Conservation (phyloP, 2,888 invertebrate species). For the Parochlus steinenii region DNA sequence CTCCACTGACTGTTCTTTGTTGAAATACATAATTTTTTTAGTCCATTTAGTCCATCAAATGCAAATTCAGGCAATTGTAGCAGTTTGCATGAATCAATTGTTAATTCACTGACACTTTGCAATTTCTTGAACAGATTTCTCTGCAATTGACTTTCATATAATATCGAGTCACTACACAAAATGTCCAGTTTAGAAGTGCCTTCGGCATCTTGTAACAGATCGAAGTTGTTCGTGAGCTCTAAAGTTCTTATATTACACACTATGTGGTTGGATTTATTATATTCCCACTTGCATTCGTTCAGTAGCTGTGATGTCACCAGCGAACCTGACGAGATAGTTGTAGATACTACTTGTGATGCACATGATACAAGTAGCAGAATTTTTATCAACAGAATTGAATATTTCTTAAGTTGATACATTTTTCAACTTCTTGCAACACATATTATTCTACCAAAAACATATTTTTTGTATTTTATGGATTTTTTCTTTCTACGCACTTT, state of each 20-base stretch:
- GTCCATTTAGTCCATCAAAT: slow-evolving; percentile 61
- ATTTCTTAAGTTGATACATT: no score
- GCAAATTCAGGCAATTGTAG: slow-evolving; percentile 56
- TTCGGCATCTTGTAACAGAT: slow-evolving; percentile 35
- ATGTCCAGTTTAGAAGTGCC: slow-evolving; percentile 56
- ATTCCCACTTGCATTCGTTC: slow-evolving; percentile 12
- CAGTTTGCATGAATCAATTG: slow-evolving; percentile 65
- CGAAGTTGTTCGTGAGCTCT: slow-evolving; percentile 4
- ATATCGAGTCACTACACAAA: slow-evolving; percentile 61
- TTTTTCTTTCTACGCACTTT: no score
- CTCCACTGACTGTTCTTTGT: slow-evolving; percentile 72
- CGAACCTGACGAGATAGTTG: no score
- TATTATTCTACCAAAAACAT: no score
- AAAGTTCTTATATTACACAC: slow-evolving; percentile 8
- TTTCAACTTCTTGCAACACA: no score
- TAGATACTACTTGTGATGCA: no score
- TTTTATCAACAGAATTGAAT: no score
- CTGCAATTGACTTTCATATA: slow-evolving; percentile 54
- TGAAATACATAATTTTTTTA: slow-evolving; percentile 48
- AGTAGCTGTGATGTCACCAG: neutral
- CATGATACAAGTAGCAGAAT: no score
- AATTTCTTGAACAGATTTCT: slow-evolving; percentile 51
- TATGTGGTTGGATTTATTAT: slow-evolving; percentile 10
- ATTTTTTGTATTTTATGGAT: no score
- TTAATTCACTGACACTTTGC: slow-evolving; percentile 52